phyloP scores from a whole-genome alignment of 1,140 invertebrate genomes.

The Uloborus diversus region DNA sequence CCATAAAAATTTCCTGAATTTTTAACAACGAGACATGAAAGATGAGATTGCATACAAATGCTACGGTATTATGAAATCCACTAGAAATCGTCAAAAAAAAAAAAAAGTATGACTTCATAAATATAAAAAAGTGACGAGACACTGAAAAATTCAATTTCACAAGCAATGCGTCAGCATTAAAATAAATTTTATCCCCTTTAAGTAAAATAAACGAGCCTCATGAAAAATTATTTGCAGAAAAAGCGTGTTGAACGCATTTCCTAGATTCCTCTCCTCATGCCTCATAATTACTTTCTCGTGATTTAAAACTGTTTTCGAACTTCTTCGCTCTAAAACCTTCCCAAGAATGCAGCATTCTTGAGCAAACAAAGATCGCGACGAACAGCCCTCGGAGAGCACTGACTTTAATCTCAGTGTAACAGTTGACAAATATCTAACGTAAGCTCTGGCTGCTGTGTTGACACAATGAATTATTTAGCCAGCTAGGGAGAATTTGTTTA shows the following conservation, averaged over 20 bases:
- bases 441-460: constrained; percentile 19
- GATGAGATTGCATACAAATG: too few species aligned
- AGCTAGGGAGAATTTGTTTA: constrained; percentile 35
- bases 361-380: constrained; percentile 16
- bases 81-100: too few species aligned
- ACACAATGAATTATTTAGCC: constrained; percentile 54
- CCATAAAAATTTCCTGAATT: too few species aligned
- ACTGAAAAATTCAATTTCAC: too few species aligned
- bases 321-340: constrained; percentile 6
- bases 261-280: not conserved
- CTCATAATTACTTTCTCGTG: constrained; percentile 41
- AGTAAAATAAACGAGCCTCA: too few species aligned
- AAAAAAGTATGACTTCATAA: too few species aligned
- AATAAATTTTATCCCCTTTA: too few species aligned
- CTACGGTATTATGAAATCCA: too few species aligned
- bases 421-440: constrained; percentile 48
- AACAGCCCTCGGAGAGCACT: not conserved
- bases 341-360: constrained; percentile 32
- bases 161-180: too few species aligned
- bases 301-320: constrained; percentile 30
- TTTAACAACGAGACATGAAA: too few species aligned
- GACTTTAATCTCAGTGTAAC: constrained; percentile 46
- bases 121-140: too few species aligned
- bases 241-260: not conserved
- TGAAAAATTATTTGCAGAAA: too few species aligned